These are phyloP conservation scores for Bugulina stolonifera DNA, from an alignment of 2,888 invertebrate species.

Conservation along the genomic window DNA sequence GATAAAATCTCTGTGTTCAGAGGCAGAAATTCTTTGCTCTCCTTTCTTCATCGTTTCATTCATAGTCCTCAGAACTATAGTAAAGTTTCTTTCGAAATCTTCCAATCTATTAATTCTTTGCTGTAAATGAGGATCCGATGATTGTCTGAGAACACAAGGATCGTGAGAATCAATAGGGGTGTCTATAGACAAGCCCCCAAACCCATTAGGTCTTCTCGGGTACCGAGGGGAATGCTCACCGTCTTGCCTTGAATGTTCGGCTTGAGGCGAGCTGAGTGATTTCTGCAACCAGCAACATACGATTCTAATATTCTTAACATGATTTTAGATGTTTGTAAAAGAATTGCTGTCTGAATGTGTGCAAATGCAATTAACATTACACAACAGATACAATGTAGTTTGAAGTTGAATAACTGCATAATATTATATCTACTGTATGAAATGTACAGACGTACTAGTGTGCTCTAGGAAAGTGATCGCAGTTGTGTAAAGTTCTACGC, in stretches of 20 bases:
- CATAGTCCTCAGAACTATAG: constrained; percentile 64
- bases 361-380: too few species aligned
- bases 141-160: not conserved
- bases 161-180: not conserved
- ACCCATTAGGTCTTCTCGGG: not conserved
- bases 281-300: too few species aligned
- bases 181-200: not conserved
- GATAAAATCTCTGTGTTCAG: constrained; percentile 71
- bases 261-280: not conserved
- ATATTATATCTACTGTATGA: too few species aligned
- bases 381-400: too few species aligned
- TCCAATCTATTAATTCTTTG: constrained; percentile 32
- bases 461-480: too few species aligned
- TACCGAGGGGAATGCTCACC: not conserved
- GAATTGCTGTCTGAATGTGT: too few species aligned
- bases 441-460: too few species aligned
- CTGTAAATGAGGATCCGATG: not conserved
- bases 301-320: too few species aligned
- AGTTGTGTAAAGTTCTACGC: too few species aligned
- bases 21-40: constrained; percentile 69
- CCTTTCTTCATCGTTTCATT: constrained; percentile 72
- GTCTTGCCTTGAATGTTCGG: too few species aligned
- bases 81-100: constrained; percentile 63
- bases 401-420: too few species aligned
- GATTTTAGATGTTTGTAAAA: too few species aligned